Conservation (phyloP, 2,797 vertebrate genomes). For the Bradypodion pumilum region DNA sequence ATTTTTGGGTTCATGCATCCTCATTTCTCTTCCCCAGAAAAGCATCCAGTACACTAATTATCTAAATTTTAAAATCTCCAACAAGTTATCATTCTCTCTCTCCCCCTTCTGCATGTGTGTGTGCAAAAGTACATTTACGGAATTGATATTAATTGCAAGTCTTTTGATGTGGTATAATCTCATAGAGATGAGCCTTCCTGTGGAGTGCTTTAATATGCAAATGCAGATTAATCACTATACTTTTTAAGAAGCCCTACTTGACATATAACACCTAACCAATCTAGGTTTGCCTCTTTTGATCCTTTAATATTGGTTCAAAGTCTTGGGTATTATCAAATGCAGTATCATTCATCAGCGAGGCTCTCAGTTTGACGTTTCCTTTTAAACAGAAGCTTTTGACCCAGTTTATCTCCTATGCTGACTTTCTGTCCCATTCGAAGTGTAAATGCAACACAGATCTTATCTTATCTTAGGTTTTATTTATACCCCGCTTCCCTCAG, state of each 20-base stretch:
- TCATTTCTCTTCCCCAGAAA: not conserved
- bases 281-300: conserved; percentile 26
- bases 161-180: conserved; percentile 48
- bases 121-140: not conserved
- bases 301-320: conserved; percentile 54
- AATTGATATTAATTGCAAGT: conserved; percentile 46
- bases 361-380: conserved; percentile 30
- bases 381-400: conserved; percentile 38
- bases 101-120: not conserved
- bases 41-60: conserved; percentile 4
- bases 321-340: conserved; percentile 40
- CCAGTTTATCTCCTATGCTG: not conserved
- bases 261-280: not conserved
- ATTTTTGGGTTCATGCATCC: conserved; percentile 21
- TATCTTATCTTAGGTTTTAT: no score
- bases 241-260: conserved; percentile 30
- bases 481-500: no score
- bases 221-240: conserved; percentile 26
- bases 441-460: conserved; percentile 30
- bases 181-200: conserved; percentile 22
- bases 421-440: conserved; percentile 27
- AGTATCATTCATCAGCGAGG: conserved; percentile 47
- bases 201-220: conserved; percentile 53
- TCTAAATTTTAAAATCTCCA: conserved; percentile 21
- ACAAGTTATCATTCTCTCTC: conserved; percentile 12